Evolutionary conservation across 2,113 vertebrate species (phyloP).

Genomic region (Trichechus manatus): DNA sequence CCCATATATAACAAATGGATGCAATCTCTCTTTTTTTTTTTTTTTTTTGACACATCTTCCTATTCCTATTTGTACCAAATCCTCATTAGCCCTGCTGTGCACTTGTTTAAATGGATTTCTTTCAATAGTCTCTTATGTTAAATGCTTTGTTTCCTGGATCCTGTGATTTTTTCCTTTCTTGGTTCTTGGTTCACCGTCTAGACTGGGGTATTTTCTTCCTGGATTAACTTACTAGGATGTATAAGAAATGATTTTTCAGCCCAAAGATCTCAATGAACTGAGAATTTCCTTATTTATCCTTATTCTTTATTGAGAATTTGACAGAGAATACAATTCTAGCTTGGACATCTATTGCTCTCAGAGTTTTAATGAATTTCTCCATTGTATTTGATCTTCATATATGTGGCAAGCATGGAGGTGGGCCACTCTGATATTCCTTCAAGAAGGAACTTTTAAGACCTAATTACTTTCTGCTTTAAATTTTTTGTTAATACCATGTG

Average conservation of each 20-base stretch:
- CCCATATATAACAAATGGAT: neutral
- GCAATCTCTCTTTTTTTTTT: too few relatives aligned
- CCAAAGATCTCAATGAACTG: neutral
- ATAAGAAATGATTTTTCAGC: neutral
- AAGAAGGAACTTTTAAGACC: neutral
- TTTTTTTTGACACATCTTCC: neutral
- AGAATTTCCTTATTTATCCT: conserved; percentile 7
- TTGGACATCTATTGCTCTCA: neutral
- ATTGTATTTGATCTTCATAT: neutral
- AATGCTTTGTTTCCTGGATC: neutral
- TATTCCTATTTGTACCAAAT: neutral
- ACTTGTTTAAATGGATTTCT: neutral
- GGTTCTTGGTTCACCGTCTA: neutral
- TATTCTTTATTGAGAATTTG: conserved; percentile 17
- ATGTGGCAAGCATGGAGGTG: neutral
- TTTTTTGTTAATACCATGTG: too few relatives aligned
- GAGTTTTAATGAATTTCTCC: neutral
- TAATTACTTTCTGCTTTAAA: too few relatives aligned
- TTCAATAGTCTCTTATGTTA: neutral
- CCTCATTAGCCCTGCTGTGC: accelerated
- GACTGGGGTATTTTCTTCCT: neutral
- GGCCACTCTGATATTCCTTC: neutral
- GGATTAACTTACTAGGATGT: neutral
- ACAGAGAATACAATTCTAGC: neutral
- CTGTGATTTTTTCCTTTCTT: neutral